Evolutionary conservation across 53 echinoderm and acorn worm species (phyloP), one percentile per base, ranked within the genome.

Genomic region (Paracentrotus lividus): DNA sequence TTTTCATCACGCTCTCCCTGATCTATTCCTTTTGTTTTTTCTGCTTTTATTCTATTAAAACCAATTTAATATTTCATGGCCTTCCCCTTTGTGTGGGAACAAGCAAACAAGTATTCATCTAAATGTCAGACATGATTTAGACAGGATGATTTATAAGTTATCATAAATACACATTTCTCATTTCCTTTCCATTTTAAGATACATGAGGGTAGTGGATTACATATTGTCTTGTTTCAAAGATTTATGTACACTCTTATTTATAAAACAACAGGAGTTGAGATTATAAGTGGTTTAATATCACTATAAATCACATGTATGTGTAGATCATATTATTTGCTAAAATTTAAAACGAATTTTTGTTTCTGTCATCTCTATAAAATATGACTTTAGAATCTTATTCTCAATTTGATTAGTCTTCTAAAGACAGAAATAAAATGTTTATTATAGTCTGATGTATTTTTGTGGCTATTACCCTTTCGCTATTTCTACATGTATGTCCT

Each of bases 131-230:
- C 81, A 47, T 81, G 44, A n/a, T 24, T 81, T 49, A 45, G 81
- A 45, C 81, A 81, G 81, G 2, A 47, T 45, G 81, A 81, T 81
- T 81, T 81, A 81, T 81, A 81, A 45, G 81, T 81, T 26, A 4
- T 47, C 81, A 81, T 81, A 81, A 81, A 81, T 81, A 26, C 26
- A 81, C 47, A 81, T 45, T 26, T 81, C 47, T 45, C 47, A 26
- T 81, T 47, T 47, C 47, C 47, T 47, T 81, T 47, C n/a, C 81
- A 47, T 47, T 27, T 81, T 44, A 9, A 81, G 26, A 81, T 81
- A n/a, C 10, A 81, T 81, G 81, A 12, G 40, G 36, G 40, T 67
- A 12, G 16, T 72, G 72, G 32, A 18, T 47, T 81, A 24, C 44
- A n/a, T 6, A 45, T 81, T 12, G 47, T 27, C 26, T 26, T 81